Percentiles rank a stretch among this genome's conserved stretches.
phyloP scores from a whole-genome alignment of 2,888 invertebrate species.

The Phengaris arion region DNA sequence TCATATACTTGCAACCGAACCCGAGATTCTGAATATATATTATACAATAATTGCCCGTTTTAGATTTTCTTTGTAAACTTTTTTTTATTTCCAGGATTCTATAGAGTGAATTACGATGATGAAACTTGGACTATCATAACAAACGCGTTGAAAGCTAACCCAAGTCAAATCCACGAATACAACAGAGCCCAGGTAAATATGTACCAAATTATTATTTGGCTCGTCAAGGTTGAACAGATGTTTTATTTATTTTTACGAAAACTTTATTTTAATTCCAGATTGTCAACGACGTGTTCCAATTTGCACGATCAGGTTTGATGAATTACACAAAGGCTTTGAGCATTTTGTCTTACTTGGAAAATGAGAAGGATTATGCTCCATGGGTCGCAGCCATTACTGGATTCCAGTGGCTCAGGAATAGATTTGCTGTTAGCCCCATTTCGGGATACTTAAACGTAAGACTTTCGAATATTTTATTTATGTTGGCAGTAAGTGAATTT shows the following conservation, averaged over 20 bases:
- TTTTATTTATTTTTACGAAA: background rate
- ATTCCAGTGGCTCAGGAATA: conserved; percentile 72
- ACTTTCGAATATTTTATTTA: conserved; percentile 4
- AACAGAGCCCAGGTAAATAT: conserved; percentile 37
- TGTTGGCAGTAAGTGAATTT: background rate
- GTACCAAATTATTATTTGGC: background rate
- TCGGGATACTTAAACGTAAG: conserved; percentile 51
- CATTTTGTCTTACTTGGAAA: conserved; percentile 83
- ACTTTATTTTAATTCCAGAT: conserved; percentile 55
- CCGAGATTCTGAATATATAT: too few relatives aligned
- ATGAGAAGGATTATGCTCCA: conserved; percentile 85
- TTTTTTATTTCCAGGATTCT: conserved; percentile 73
- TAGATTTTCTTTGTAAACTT: too few relatives aligned
- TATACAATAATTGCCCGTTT: too few relatives aligned
- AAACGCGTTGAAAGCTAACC: conserved; percentile 35
- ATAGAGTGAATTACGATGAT: conserved; percentile 83
- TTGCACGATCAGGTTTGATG: conserved; percentile 82
- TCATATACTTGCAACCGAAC: too few relatives aligned
- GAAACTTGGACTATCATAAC: conserved; percentile 77
- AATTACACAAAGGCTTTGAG: conserved; percentile 81
- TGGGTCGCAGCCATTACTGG: conserved; percentile 84
- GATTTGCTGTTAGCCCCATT: conserved; percentile 51
- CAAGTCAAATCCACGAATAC: conserved; percentile 37
- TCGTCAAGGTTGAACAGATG: too few relatives aligned
- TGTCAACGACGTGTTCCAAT: conserved; percentile 88